Conservation (phyloP, 2,797 vertebrate species). For the Gallinago solitaria region DNA sequence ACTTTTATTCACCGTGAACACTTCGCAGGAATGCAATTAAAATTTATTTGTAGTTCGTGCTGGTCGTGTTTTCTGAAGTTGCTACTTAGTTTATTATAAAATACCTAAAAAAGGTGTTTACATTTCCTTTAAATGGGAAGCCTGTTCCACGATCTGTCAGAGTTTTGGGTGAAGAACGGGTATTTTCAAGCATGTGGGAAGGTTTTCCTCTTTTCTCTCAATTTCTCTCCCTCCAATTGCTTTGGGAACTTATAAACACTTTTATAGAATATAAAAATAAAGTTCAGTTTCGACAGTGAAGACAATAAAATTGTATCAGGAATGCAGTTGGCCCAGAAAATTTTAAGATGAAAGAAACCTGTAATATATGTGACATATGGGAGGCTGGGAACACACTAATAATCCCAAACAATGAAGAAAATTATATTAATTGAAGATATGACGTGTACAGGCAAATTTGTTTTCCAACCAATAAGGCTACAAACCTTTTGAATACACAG, state of each 20-base stretch:
- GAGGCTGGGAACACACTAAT: constrained; percentile 50
- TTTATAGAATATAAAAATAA: neutral
- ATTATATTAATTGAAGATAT: constrained; percentile 68
- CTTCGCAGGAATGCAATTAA: neutral
- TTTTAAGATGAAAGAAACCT: constrained; percentile 55
- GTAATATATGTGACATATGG: neutral
- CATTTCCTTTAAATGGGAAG: neutral
- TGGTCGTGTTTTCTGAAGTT: neutral
- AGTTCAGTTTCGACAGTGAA: neutral
- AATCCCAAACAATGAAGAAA: constrained; percentile 63
- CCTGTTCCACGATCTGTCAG: accelerated
- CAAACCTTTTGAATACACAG: neutral
- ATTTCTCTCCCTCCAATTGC: neutral
- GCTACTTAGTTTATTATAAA: neutral
- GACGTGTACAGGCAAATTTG: constrained; percentile 48
- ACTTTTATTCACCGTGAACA: neutral
- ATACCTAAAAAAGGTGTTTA: neutral
- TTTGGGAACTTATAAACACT: neutral
- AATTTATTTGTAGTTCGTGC: neutral
- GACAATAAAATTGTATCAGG: constrained; percentile 54
- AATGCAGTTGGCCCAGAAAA: constrained; percentile 43
- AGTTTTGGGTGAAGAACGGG: neutral
- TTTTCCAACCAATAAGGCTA: neutral
- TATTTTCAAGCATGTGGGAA: neutral
- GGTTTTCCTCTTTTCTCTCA: neutral